Percentiles rank a stretch among this genome's conserved stretches.
These are phyloP conservation scores for Leucoraja ocellata DNA, from an alignment of 2,797 vertebrate species.

Conservation along the genomic window DNA sequence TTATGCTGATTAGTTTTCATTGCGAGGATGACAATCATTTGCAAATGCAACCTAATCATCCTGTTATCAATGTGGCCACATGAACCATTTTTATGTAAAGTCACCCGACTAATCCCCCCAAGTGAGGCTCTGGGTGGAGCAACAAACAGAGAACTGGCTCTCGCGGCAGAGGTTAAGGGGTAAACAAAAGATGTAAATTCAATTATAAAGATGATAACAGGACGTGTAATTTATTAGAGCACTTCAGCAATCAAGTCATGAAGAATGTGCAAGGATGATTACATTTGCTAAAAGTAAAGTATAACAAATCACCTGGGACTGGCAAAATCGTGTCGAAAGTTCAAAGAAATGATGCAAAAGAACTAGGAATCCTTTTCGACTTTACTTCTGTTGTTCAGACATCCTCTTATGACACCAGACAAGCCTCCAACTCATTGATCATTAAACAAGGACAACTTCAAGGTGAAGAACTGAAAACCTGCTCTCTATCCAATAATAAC, in stretches of 20 bases:
- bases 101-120: not conserved
- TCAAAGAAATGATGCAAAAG: not conserved
- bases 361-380: not conserved
- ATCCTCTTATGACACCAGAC: not conserved
- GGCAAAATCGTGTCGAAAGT: slow-evolving; percentile 3
- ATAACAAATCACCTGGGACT: not conserved
- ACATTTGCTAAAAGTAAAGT: not conserved
- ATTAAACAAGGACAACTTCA: slow-evolving; percentile 25
- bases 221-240: slow-evolving; percentile 21
- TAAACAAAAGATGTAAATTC: not conserved
- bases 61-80: not conserved
- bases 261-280: slow-evolving; percentile 29
- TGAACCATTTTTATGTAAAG: not conserved
- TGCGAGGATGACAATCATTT: not conserved
- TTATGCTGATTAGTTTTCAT: slow-evolving; percentile 26
- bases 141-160: not conserved
- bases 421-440: not conserved
- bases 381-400: not conserved
- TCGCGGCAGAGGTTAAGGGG: not conserved
- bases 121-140: not conserved
- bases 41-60: slow-evolving; percentile 10
- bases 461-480: not conserved
- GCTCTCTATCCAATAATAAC: not conserved
- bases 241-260: slow-evolving; percentile 25
- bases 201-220: slow-evolving; percentile 26